Base-by-base conservation (phyloP, 2,113 vertebrate genomes). In the Rhineura floridana region DNA sequence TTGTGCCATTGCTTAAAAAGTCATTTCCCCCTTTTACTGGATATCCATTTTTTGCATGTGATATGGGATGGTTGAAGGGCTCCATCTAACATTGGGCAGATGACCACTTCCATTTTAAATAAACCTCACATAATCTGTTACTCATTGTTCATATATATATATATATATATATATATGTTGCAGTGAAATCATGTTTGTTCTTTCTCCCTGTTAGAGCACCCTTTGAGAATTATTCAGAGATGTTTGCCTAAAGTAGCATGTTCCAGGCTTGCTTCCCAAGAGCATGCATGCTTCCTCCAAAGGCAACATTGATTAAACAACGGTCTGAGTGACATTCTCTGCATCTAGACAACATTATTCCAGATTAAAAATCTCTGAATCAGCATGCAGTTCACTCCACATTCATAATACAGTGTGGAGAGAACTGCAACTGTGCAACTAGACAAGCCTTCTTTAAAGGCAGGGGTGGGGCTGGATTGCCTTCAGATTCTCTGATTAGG, bases 31-130 rank as follows among this genome's bases (percentile, higher is more conserved):
- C 62, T 52, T 8, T 48, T 82, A 81, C 90, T 92, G 79, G 91
- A 76, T n/a, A 42, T 12, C 44, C 28, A 46, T 30, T 33, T 72
- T 75, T 92, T 93, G 90, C 82, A 95, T 75, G 72, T 85, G 90
- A 75, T 76, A 92, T 89, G 91, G 92, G 86, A 92, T 94, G 93
- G 95, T 86, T 90, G 94, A 94, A 93, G 89, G 90, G 92, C 48
- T 95, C 81, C 92, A 84, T 91, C 90, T 94, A 91, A 93, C 88
- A 89, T 93, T 94, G 93, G 92, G 88, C 91, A 94, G 86, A 94
- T 91, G 88, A 95, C 91, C 89, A 90, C 91, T 90, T 95, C 83
- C 86, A 87, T 93, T 93, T 59, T 80, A 80, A 87, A 93, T 91
- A 93, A 92, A 86, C 0, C 3, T 50, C 89, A 91, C 73, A 86